Evolutionary conservation across 2,113 vertebrate genomes (phyloP).

Genomic region (Alosa alosa): DNA sequence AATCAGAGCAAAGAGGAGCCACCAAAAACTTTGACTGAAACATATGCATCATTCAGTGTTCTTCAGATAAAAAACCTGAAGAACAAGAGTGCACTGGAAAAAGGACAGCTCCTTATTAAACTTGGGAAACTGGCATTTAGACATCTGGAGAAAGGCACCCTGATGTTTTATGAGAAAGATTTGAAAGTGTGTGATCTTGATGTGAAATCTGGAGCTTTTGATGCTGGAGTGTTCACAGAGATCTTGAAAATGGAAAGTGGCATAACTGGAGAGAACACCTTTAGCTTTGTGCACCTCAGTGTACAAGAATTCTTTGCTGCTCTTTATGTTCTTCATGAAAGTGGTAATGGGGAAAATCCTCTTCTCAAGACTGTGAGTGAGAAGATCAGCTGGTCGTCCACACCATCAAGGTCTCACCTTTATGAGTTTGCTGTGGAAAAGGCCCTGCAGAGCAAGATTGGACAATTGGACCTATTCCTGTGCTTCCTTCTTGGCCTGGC

Average conservation of each 20-base stretch:
- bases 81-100: neutral
- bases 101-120: neutral
- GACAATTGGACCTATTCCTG: neutral
- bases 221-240: neutral
- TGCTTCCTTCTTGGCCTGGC: neutral
- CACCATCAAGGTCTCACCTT: neutral
- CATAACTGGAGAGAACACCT: neutral
- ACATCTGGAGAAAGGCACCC: neutral
- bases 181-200: neutral
- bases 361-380: neutral
- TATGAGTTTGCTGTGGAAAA: neutral
- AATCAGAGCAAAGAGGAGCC: neutral
- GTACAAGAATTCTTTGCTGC: neutral
- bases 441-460: neutral
- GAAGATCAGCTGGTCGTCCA: conserved; percentile 12
- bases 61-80: neutral
- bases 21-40: neutral
- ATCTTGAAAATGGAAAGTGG: neutral
- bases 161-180: neutral
- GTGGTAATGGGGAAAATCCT: neutral
- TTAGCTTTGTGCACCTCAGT: conserved; percentile 5
- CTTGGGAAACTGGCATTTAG: neutral
- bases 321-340: neutral
- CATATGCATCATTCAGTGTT: neutral
- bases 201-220: neutral